A percentile compares a stretch with the other conserved stretches of the same genome.
Conservation (phyloP, 2,113 vertebrate genomes). For the Argyrosomus japonicus region DNA sequence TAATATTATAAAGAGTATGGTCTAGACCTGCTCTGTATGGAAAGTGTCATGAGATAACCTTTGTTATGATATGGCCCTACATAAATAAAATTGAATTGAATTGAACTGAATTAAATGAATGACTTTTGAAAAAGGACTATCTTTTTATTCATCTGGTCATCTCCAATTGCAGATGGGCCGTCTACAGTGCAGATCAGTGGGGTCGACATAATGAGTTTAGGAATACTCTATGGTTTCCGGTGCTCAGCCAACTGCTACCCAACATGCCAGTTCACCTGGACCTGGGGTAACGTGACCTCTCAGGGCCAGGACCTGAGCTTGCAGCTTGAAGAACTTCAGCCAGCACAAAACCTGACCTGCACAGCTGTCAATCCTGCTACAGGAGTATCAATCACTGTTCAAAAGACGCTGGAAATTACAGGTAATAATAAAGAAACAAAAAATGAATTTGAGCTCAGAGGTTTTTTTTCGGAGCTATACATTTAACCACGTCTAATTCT, state of each 20-base stretch:
- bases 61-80: no score
- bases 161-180: background rate
- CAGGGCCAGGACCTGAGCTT: background rate
- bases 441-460: background rate
- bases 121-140: background rate
- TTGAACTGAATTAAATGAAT: background rate
- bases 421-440: background rate
- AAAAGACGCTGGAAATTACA: background rate
- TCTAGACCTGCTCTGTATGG: no score
- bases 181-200: background rate
- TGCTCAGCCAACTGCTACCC: conserved; percentile 26
- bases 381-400: background rate
- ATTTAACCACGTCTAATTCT: background rate
- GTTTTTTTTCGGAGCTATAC: background rate
- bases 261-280: conserved; percentile 11
- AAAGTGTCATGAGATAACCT: no score
- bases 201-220: background rate
- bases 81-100: background rate
- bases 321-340: background rate
- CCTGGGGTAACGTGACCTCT: background rate
- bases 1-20: no score
- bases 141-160: background rate
- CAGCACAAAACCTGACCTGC: background rate
- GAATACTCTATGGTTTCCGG: background rate
- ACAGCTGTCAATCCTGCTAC: background rate